phyloP scores from a whole-genome alignment of 2,888 invertebrate species.

The Catocala fraxini region DNA sequence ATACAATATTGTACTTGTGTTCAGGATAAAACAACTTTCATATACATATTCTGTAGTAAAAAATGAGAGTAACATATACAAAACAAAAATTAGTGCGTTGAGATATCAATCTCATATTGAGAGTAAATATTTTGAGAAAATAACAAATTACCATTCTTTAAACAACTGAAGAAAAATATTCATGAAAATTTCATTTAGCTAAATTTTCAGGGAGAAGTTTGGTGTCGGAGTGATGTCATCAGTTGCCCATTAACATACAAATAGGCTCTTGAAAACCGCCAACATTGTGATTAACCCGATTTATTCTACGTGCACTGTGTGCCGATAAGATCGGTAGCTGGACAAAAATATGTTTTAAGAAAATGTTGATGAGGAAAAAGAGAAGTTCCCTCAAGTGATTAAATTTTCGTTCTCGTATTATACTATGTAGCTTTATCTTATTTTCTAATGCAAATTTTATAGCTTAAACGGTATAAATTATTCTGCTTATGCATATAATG shows the following conservation, averaged over 20 bases:
- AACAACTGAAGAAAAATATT: constrained; percentile 31
- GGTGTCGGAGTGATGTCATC: constrained; percentile 28
- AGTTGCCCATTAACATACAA: constrained; percentile 52
- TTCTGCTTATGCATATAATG: no score
- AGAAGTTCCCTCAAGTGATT: not conserved
- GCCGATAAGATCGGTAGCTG: constrained; percentile 18
- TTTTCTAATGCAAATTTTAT: not conserved
- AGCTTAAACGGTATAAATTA: no score
- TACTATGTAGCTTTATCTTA: not conserved
- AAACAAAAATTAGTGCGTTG: not conserved
- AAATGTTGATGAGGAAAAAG: constrained; percentile 1
- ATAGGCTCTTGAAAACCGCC: constrained; percentile 31
- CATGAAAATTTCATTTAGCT: constrained; percentile 38
- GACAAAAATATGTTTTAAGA: constrained; percentile 10
- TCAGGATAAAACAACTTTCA: no score
- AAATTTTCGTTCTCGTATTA: not conserved
- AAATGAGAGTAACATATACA: no score
- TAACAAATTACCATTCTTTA: constrained; percentile 28
- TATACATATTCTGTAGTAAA: no score
- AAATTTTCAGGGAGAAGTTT: constrained; percentile 28
- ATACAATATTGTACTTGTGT: no score
- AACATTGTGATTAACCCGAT: constrained; percentile 31
- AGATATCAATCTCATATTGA: constrained; percentile 7
- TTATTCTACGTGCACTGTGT: constrained; percentile 27
- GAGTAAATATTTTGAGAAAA: constrained; percentile 19